Evolutionary conservation across 2,888 invertebrate genomes (phyloP), one percentile per base, ranked within the genome.

Genomic region (Meganola albula): DNA sequence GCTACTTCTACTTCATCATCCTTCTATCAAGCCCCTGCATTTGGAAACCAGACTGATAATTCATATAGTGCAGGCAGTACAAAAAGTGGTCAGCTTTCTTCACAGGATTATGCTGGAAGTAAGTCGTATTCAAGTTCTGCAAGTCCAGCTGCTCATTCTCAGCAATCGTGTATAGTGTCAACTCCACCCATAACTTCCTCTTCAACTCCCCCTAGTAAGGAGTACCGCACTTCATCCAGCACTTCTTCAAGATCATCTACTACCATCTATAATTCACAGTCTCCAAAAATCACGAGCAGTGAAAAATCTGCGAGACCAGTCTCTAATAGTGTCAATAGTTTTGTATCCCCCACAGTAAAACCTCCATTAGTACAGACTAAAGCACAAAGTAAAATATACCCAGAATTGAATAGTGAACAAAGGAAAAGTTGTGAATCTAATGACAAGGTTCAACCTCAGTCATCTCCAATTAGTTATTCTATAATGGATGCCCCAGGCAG

Each of bases 351-450:
- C 22, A 82, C 87, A 44, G 73, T 87, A 30, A 87, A 87, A 64
- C 71, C 82, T 14, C 82, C 86, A 31, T 83, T 80, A 56, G 89
- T 92, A 51, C 92, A 92, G 74, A 91, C 92, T 40, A 93, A 93
- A 78, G 91, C 92, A 48, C 92, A 93, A 79, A 88, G 91, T 52
- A 93, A 93, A 84, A 90, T 91, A 55, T 93, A 93, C 72, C 91
- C 92, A 33, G 93, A 93, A 60, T 57, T 92, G 49, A 84, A 44
- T 51, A 74, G 61, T 59, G 88, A 73, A 66, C 87, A 74, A 71
- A 85, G 69, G 71, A 87, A 67, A 85, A 88, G 53, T 87, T 90
- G 75, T 88, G 88, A 70, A 62, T 77, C 74, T 69, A 77, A 82
- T 68, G 87, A 86, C 41, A 84, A 83, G 63, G 39, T 73, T 32